phyloP scores from a whole-genome alignment of 2,797 vertebrate genomes.

The Margarornis squamiger region DNA sequence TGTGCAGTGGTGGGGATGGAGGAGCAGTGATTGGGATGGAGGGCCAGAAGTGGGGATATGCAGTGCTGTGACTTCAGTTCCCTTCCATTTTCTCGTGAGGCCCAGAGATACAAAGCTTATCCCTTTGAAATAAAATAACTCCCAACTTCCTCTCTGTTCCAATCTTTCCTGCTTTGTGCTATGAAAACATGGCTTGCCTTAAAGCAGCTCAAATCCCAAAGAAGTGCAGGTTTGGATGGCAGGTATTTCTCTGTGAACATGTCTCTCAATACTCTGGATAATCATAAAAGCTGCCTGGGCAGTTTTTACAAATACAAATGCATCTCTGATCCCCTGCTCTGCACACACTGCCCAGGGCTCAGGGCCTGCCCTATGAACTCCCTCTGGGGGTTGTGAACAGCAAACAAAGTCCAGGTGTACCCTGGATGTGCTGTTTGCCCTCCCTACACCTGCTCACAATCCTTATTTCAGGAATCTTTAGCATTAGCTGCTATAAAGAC shows the following conservation, averaged over 20 bases:
- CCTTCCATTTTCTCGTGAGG: not conserved
- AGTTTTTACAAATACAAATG: not conserved
- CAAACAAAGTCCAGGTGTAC: not conserved
- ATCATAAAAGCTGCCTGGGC: not conserved
- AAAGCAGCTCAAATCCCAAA: not conserved
- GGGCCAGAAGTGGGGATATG: not conserved
- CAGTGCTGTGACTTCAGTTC: not conserved
- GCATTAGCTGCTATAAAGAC: not conserved
- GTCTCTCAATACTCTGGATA: not conserved
- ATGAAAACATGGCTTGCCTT: not conserved
- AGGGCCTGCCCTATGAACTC: not conserved
- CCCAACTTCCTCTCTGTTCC: not conserved
- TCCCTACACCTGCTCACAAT: not conserved
- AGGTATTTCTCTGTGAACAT: not conserved
- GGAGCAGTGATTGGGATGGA: not conserved
- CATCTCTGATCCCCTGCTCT: not conserved
- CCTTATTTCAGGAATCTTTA: not conserved
- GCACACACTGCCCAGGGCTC: not conserved
- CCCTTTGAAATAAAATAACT: not conserved
- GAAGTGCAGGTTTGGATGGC: not conserved
- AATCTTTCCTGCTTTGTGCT: not conserved
- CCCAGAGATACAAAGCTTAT: not conserved
- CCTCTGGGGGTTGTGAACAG: not conserved
- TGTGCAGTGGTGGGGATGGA: not conserved
- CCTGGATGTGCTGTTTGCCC: not conserved